These are phyloP conservation scores for Neocloeon triangulifer DNA, from an alignment of 1,140 invertebrate species.

Conservation along the genomic window DNA sequence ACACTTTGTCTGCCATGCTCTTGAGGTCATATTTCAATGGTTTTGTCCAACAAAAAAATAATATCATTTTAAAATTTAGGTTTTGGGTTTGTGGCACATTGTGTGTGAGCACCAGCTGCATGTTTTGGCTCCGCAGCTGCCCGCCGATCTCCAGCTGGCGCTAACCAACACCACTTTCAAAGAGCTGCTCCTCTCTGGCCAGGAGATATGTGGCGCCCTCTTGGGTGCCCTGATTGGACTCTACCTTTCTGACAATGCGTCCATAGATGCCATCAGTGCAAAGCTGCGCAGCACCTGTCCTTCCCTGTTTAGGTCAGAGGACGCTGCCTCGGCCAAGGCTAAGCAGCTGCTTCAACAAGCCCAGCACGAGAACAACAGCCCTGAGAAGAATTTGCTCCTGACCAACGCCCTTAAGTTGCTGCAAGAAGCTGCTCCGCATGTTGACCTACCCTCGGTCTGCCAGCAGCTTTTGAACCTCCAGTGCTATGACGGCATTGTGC, in stretches of 20 bases:
- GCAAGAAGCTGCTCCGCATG: constrained; percentile 56
- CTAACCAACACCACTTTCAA: constrained; percentile 40
- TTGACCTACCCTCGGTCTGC: constrained; percentile 57
- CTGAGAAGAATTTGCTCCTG: not conserved
- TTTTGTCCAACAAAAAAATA: no score
- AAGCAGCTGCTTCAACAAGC: not conserved
- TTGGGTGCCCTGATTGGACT: constrained; percentile 57
- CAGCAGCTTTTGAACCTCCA: constrained; percentile 48
- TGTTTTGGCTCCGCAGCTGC: constrained; percentile 34
- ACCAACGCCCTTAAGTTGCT: constrained; percentile 32
- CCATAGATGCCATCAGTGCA: constrained; percentile 70
- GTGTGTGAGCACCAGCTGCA: constrained; percentile 84
- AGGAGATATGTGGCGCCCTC: constrained; percentile 52
- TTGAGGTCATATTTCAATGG: no score
- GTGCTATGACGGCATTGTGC: constrained; percentile 71
- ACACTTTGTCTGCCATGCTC: constrained; percentile 51
- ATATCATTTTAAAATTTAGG: no score
- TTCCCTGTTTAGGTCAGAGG: constrained; percentile 80
- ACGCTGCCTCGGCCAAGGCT: constrained; percentile 78
- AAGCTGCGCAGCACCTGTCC: constrained; percentile 83
- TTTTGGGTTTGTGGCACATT: constrained; percentile 83
- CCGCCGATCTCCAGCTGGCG: constrained; percentile 33
- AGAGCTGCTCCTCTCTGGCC: constrained; percentile 62
- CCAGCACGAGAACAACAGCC: not conserved
- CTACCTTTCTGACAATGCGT: constrained; percentile 86